Evolutionary conservation across 2,797 vertebrate genomes (phyloP).

Genomic region (Coilia nasus): DNA sequence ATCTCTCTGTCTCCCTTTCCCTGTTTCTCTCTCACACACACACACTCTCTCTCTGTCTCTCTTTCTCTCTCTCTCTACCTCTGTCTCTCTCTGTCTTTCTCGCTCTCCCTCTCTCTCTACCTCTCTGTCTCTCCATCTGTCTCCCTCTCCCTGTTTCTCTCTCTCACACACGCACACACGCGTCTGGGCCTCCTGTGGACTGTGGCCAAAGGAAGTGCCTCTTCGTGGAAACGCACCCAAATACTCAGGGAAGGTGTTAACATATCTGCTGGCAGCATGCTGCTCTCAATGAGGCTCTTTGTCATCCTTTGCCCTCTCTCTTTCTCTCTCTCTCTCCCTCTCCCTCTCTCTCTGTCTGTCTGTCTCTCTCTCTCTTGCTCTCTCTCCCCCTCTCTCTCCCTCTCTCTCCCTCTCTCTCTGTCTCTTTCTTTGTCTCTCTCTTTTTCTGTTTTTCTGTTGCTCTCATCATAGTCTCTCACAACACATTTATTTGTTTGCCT

Average conservation of each 20-base stretch:
- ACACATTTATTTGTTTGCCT: background rate
- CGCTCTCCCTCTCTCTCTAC: background rate
- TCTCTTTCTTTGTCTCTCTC: background rate
- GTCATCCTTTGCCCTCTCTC: background rate
- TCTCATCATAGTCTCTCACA: background rate
- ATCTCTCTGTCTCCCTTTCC: background rate
- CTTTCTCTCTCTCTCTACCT: too few relatives aligned
- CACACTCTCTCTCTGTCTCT: background rate
- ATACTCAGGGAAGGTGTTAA: background rate
- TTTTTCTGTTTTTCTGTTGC: too few relatives aligned
- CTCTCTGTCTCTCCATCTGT: background rate
- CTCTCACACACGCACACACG: background rate
- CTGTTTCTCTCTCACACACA: background rate
- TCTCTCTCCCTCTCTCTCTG: background rate
- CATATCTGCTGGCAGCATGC: background rate
- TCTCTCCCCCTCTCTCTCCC: background rate
- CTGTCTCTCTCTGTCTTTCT: background rate
- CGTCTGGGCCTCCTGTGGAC: background rate
- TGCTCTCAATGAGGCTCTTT: conserved; percentile 7
- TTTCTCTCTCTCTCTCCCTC: background rate
- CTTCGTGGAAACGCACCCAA: background rate
- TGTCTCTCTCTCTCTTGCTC: background rate
- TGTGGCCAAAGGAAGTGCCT: background rate
- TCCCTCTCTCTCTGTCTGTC: background rate
- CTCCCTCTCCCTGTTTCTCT: background rate